These are phyloP conservation scores for Phorcus lineatus DNA, from an alignment of 2,888 invertebrate genomes.

Conservation along the genomic window DNA sequence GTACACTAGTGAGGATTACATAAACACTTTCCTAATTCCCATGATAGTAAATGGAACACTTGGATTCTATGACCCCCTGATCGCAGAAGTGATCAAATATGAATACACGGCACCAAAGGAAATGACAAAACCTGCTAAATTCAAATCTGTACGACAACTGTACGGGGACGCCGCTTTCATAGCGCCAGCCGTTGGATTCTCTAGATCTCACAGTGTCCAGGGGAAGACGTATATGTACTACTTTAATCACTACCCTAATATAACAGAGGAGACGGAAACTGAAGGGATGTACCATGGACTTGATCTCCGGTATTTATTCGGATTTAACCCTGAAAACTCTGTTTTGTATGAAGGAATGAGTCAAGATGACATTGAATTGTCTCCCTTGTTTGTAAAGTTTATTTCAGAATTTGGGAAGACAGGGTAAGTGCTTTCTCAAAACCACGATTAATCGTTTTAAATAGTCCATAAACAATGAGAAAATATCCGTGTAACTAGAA, in stretches of 20 bases:
- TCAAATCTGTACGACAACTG: slow-evolving; percentile 19
- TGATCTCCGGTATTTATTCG: slow-evolving; percentile 94
- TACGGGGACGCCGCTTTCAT: slow-evolving; percentile 42
- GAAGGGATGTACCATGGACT: slow-evolving; percentile 95
- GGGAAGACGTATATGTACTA: slow-evolving; percentile 91
- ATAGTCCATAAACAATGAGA: no score
- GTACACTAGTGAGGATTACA: no score
- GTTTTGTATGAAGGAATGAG: slow-evolving; percentile 15
- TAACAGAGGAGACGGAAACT: slow-evolving; percentile 83
- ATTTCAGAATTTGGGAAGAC: slow-evolving; percentile 97
- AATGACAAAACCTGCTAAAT: neutral
- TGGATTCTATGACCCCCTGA: neutral
- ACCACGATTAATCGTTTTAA: no score
- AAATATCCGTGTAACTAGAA: no score
- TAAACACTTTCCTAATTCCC: neutral
- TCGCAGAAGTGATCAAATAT: slow-evolving; percentile 35
- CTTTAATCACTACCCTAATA: slow-evolving; percentile 86
- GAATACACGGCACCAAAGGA: slow-evolving; percentile 30
- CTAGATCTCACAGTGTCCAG: slow-evolving; percentile 88
- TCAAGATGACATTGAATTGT: slow-evolving; percentile 89
- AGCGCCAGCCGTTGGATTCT: slow-evolving; percentile 36
- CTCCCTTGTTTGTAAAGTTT: slow-evolving; percentile 91
- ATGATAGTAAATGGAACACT: neutral
- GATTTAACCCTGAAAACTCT: slow-evolving; percentile 78
- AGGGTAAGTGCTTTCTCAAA: slow-evolving; percentile 83